Conservation (phyloP, 2,888 invertebrate genomes). For the Dolomedes plantarius region DNA sequence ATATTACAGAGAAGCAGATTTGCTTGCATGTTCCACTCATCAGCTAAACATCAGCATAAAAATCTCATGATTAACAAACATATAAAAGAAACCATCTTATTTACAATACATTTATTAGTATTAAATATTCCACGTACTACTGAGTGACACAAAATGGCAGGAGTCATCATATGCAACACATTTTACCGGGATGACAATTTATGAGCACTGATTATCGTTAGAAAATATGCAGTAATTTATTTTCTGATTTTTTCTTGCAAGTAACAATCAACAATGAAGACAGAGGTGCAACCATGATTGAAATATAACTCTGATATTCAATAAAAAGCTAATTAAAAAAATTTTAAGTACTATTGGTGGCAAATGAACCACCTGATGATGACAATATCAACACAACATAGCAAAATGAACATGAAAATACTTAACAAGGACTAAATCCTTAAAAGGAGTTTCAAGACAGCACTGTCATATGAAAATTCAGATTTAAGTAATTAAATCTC, state of each 20-base stretch:
- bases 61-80: slow-evolving; percentile 54
- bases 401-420: no score
- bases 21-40: slow-evolving; percentile 19
- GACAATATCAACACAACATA: no score
- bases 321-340: no score
- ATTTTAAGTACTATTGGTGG: no score
- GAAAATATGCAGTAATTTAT: slow-evolving; percentile 22
- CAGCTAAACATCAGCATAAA: slow-evolving; percentile 59
- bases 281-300: not conserved
- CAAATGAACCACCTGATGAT: no score
- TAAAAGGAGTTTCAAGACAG: no score
- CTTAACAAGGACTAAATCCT: no score
- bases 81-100: slow-evolving; percentile 55
- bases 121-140: slow-evolving; percentile 31
- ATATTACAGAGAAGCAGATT: slow-evolving; percentile 7
- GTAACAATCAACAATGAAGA: not conserved
- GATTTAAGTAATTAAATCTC: no score
- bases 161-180: slow-evolving; percentile 62
- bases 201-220: slow-evolving; percentile 59
- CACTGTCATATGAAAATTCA: no score
- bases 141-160: slow-evolving; percentile 65
- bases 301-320: no score
- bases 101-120: slow-evolving; percentile 41
- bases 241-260: not conserved
- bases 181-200: slow-evolving; percentile 47